These are phyloP conservation scores for Cynocephalus volans DNA, from an alignment of 2,113 vertebrate genomes.

Conservation along the genomic window DNA sequence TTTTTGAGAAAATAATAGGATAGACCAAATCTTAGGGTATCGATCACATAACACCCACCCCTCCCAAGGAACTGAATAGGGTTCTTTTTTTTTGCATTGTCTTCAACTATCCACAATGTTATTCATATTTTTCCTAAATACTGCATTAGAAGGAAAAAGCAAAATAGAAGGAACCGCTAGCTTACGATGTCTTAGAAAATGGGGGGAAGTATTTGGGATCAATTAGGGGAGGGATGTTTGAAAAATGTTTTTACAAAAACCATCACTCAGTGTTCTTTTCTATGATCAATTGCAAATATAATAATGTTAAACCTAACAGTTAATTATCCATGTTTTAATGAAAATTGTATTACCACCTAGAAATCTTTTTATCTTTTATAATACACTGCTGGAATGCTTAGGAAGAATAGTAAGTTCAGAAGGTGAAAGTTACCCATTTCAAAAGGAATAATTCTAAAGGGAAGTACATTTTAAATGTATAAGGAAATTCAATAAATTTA, in stretches of 20 bases:
- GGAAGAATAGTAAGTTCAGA: constrained; percentile 30
- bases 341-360: constrained; percentile 11
- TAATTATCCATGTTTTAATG: constrained; percentile 15
- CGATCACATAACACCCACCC: background rate
- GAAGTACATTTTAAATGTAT: constrained; percentile 15
- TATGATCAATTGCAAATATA: background rate
- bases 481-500: constrained; percentile 45
- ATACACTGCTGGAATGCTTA: constrained; percentile 43
- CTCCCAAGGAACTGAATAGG: background rate
- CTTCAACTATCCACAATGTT: background rate
- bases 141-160: background rate
- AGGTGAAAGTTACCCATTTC: constrained; percentile 39
- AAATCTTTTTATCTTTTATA: constrained; percentile 29
- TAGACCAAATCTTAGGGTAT: background rate
- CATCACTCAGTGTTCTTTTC: constrained; percentile 18
- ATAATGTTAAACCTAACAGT: constrained; percentile 30
- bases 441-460: constrained; percentile 42
- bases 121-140: constrained; percentile 3
- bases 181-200: background rate
- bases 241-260: constrained; percentile 25
- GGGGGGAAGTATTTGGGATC: background rate
- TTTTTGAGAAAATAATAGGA: background rate
- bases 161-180: background rate
- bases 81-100: background rate
- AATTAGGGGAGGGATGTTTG: background rate